Percentiles rank a stretch among this genome's conserved stretches.
Evolutionary conservation across 2,797 vertebrate genomes (phyloP).

Genomic region (Sternarchorhynchus goeldii): DNA sequence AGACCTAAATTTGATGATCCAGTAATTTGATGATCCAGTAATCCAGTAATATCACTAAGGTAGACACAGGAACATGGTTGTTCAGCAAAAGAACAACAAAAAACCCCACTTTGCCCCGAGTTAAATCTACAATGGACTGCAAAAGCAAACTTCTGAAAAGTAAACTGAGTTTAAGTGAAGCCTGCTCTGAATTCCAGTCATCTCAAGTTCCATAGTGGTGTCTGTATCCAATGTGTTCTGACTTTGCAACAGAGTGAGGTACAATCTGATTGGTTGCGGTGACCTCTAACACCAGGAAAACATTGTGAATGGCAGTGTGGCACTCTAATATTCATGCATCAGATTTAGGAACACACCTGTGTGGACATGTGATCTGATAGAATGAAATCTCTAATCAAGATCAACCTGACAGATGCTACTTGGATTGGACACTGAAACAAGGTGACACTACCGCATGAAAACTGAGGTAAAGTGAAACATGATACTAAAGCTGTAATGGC

Average conservation of each 20-base stretch:
- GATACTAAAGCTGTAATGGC: constrained; percentile 26
- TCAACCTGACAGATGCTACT: constrained; percentile 10
- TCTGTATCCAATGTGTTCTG: constrained; percentile 22
- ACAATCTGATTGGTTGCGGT: constrained; percentile 29
- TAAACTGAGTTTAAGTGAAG: constrained; percentile 1
- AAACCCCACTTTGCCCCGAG: background rate
- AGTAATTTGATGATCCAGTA: too few relatives aligned
- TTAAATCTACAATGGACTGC: constrained; percentile 11
- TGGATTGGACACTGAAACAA: background rate
- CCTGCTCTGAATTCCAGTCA: constrained; percentile 22
- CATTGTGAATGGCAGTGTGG: constrained; percentile 18
- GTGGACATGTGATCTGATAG: constrained; percentile 29
- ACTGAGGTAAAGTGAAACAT: constrained; percentile 23
- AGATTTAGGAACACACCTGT: constrained; percentile 43
- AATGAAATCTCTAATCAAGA: background rate
- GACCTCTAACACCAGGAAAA: constrained; percentile 15
- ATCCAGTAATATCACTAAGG: background rate
- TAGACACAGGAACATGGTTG: background rate
- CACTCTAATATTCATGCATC: constrained; percentile 40
- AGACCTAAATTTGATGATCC: too few relatives aligned
- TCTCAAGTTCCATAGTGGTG: background rate
- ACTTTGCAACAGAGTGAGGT: constrained; percentile 4
- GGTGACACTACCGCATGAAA: constrained; percentile 27
- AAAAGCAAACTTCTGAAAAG: background rate
- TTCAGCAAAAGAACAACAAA: background rate